Evolutionary conservation across 2,888 invertebrate species (phyloP), one percentile per base, ranked within the genome.

Genomic region (Gasteruption jaculator): DNA sequence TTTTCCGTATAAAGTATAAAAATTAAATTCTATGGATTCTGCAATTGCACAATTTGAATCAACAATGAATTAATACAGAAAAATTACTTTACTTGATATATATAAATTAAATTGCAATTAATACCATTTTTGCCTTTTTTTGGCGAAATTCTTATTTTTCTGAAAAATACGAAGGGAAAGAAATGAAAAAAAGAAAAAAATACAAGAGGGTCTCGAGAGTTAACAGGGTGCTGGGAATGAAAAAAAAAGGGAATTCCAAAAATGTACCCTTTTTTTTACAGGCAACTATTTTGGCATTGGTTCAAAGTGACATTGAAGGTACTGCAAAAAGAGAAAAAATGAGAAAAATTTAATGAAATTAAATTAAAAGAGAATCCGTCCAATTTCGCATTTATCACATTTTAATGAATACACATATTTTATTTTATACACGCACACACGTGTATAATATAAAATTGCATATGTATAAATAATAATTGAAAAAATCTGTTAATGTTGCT

Each of bases 231-330:
- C n/a, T n/a, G n/a, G n/a, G n/a, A n/a, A n/a, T n/a, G 26, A 45
- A 43, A 45, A 43, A 42, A 30, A n/a, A n/a, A n/a, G n/a, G n/a
- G 33, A 24, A 18, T 44, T 40, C 40, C 27, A 29, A 44, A 26
- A 33, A 33, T 20, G 25, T 33, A 43, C 27, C 36, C n/a, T 34
- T 16, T 12, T 29, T 7, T 10, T 12, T 37, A 12, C 38, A 38
- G 30, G 22, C 14, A n/a, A n/a, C n/a, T n/a, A n/a, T n/a, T n/a
- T n/a, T 57, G 68, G 60, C 67, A 62, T 55, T 68, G 68, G 68
- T 68, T 66, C 67, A 67, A 53, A 68, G 65, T 53, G 57, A 59
- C 66, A 65, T 68, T 68, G 59, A 61, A 57, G n/a, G n/a, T n/a
- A n/a, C n/a, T n/a, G n/a, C n/a, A n/a, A n/a, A n/a, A n/a, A n/a